Evolutionary conservation across 1,140 invertebrate species (phyloP), one percentile per base, ranked within the genome.

Genomic region (Saccostrea glomerata): DNA sequence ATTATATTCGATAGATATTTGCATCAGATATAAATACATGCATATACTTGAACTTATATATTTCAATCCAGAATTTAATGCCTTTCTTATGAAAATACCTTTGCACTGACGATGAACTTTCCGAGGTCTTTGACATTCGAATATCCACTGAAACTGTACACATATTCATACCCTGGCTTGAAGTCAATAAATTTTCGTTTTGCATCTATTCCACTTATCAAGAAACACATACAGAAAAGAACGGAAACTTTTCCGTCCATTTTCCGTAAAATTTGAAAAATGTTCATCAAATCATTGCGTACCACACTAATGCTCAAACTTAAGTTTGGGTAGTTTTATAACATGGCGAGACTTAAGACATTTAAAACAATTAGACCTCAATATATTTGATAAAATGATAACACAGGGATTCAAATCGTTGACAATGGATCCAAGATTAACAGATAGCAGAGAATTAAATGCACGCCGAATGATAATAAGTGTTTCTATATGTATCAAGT

Each of bases 71-170:
- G n/a, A 63, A 20, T 5, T 20, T n/a, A n/a, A 63, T 63, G n/a
- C 17, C 17, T 63, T 63, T 63, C 9, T 63, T 20, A 63, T n/a
- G 7, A 63, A 36, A 36, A 36, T 88, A 88, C 87, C 82, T 88
- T 88, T 5, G 87, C 58, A 36, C 85, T 40, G 11, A 88, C 83
- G 36, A 25, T 63, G 47, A 88, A 88, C 17, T 88, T 88, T 56
- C 87, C 87, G 9, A 88, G 83, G 17, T 88, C 87, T 58, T 55
- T 85, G 1, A 88, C 63, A 30, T 84, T 36, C 9, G 87, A 85
- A 54, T 88, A 66, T 13, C 82, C 82, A 47, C 77, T 82, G 63
- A 88, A 88, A 77, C 63, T 84, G 54, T 88, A 88, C 60, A 84
- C 55, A 23, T 88, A 88, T 56, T 88, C 87, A 56, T 85, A 88